Evolutionary conservation across 2,888 invertebrate genomes (phyloP).

Genomic region (Falcaria lacertinaria): DNA sequence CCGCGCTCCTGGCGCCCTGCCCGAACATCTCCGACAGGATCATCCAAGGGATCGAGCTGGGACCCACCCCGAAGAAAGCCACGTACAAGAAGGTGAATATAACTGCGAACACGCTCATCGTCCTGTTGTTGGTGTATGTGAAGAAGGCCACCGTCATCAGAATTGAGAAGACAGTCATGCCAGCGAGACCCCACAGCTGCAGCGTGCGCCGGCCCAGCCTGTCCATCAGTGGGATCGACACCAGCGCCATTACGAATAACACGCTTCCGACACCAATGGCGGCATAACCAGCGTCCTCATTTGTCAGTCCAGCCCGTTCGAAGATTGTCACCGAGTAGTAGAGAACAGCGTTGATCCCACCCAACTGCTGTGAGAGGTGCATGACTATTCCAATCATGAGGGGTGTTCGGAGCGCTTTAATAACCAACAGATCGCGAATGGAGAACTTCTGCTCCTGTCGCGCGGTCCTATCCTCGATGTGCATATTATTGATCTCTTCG

Average conservation of each 20-base stretch:
- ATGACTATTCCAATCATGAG: constrained; percentile 71
- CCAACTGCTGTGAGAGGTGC: constrained; percentile 74
- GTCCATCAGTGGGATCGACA: constrained; percentile 88
- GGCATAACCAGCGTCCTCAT: constrained; percentile 81
- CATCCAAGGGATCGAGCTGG: constrained; percentile 78
- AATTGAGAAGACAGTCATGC: constrained; percentile 86
- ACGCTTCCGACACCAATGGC: constrained; percentile 86
- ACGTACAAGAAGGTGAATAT: constrained; percentile 72
- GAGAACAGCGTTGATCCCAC: constrained; percentile 80
- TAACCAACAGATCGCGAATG: constrained; percentile 54
- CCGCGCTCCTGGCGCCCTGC: constrained; percentile 70
- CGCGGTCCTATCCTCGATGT: constrained; percentile 64
- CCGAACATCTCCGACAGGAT: constrained; percentile 73
- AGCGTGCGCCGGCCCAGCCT: constrained; percentile 84
- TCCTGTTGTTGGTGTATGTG: constrained; percentile 56
- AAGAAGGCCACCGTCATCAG: constrained; percentile 82
- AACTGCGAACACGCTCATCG: constrained; percentile 71
- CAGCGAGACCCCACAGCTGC: constrained; percentile 84
- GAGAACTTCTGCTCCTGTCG: constrained; percentile 64
- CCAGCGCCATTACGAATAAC: constrained; percentile 86
- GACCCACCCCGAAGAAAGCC: constrained; percentile 73
- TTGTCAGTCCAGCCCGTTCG: constrained; percentile 79
- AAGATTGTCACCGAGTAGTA: constrained; percentile 86
- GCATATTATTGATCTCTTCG: constrained; percentile 71
- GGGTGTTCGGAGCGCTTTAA: constrained; percentile 54